phyloP scores from a whole-genome alignment of 2,888 invertebrate genomes.

The Diabrotica balteata region DNA sequence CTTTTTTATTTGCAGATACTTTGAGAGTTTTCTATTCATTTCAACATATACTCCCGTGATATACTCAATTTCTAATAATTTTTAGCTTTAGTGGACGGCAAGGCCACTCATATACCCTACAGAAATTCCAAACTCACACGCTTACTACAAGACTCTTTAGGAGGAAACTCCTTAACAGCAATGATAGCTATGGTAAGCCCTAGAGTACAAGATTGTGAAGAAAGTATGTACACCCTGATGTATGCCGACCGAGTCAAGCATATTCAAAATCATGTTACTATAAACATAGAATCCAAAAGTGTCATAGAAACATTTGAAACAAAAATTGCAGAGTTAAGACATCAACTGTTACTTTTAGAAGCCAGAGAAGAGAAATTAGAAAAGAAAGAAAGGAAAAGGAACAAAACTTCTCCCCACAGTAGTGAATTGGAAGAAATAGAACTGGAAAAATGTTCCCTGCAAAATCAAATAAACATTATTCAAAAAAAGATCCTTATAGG shows the following conservation, averaged over 20 bases:
- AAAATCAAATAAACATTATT: conserved; percentile 69
- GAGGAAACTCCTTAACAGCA: conserved; percentile 91
- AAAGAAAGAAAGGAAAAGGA: conserved; percentile 64
- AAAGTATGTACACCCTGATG: conserved; percentile 90
- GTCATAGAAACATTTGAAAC: conserved; percentile 88
- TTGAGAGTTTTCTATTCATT: no score
- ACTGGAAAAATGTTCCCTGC: conserved; percentile 62
- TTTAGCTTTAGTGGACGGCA: conserved; percentile 88
- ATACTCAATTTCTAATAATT: neutral
- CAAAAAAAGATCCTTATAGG: conserved; percentile 95
- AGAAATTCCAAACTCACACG: conserved; percentile 94
- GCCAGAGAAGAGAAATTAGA: conserved; percentile 62
- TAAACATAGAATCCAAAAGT: conserved; percentile 91
- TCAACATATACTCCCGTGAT: no score
- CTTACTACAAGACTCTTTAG: conserved; percentile 93
- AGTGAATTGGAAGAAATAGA: conserved; percentile 63
- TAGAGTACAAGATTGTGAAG: conserved; percentile 90
- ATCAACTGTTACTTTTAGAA: conserved; percentile 77
- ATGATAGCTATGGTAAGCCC: conserved; percentile 96
- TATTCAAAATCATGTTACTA: conserved; percentile 90
- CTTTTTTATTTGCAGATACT: no score
- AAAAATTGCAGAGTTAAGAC: conserved; percentile 68
- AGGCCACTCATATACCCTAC: conserved; percentile 94
- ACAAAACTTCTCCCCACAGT: conserved; percentile 45
- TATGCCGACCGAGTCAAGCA: conserved; percentile 97